A percentile compares a stretch with the other conserved stretches of the same genome.
Conservation (phyloP, 2,888 invertebrate genomes). For the Erebia ligea region DNA sequence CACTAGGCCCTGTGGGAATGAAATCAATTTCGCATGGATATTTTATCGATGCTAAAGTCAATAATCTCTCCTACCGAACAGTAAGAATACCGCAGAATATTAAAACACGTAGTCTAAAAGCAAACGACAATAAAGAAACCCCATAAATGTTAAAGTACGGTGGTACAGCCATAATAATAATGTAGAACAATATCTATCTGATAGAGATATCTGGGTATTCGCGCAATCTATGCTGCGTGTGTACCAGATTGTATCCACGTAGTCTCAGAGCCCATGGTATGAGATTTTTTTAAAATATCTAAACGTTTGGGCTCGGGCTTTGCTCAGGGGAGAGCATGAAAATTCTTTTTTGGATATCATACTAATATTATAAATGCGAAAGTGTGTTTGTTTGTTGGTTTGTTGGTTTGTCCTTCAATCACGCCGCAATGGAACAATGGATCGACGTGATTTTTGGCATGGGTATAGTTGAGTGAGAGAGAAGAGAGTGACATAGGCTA, state of each 20-base stretch:
- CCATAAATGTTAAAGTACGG: conserved; percentile 36
- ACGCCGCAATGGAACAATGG: too few species aligned
- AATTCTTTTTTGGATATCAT: too few species aligned
- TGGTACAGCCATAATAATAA: conserved; percentile 44
- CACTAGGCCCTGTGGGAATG: too few species aligned
- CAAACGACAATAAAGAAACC: conserved; percentile 31
- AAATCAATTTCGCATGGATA: background rate
- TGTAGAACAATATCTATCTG: conserved; percentile 47
- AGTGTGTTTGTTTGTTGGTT: too few species aligned
- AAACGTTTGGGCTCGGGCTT: too few species aligned
- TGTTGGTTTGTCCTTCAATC: too few species aligned
- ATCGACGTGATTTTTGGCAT: too few species aligned
- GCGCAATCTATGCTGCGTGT: conserved; percentile 44
- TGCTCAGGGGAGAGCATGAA: too few species aligned
- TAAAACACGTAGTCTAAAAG: conserved; percentile 26
- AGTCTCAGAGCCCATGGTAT: conserved; percentile 28
- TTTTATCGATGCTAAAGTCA: background rate
- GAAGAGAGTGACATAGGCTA: too few species aligned
- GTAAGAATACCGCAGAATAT: background rate
- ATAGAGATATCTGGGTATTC: conserved; percentile 45
- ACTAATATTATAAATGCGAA: too few species aligned
- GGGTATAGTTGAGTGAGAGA: too few species aligned
- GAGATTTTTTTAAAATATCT: too few species aligned
- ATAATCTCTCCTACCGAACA: conserved; percentile 13
- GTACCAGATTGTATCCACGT: conserved; percentile 36